These are phyloP conservation scores for Smittia sp. DNA, from an alignment of 2,888 invertebrate species.

Conservation along the genomic window DNA sequence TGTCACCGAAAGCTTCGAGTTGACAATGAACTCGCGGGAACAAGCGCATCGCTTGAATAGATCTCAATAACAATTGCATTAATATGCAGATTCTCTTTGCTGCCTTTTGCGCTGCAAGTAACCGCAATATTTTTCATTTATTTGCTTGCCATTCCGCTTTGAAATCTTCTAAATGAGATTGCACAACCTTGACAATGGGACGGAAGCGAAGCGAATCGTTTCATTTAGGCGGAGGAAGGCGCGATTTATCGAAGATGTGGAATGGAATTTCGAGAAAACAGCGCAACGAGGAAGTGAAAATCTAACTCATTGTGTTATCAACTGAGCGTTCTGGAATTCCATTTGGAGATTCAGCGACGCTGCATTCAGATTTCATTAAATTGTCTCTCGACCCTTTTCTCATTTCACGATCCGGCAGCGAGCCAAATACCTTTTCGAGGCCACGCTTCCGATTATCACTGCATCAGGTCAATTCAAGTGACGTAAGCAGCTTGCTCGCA, in stretches of 20 bases:
- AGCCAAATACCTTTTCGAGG: background rate
- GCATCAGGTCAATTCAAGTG: constrained; percentile 27
- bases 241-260: constrained; percentile 30
- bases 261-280: constrained; percentile 14
- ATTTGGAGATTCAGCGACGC: background rate
- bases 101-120: background rate
- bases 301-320: constrained; percentile 30
- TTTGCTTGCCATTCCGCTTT: background rate
- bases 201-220: constrained; percentile 23
- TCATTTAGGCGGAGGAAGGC: constrained; percentile 5
- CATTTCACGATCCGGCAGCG: too few species aligned
- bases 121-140: background rate
- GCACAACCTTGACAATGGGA: constrained; percentile 38
- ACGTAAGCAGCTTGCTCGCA: background rate
- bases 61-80: background rate
- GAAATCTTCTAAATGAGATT: constrained; percentile 26
- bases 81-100: constrained; percentile 16
- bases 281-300: constrained; percentile 10
- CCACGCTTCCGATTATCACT: background rate
- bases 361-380: constrained; percentile 38
- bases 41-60: background rate
- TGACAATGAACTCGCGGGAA: constrained; percentile 26
- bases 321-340: constrained; percentile 14
- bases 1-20: constrained; percentile 1
- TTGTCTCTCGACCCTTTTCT: constrained; percentile 20